Base-by-base conservation (phyloP, 2,797 vertebrate genomes). In the Catharus ustulatus region DNA sequence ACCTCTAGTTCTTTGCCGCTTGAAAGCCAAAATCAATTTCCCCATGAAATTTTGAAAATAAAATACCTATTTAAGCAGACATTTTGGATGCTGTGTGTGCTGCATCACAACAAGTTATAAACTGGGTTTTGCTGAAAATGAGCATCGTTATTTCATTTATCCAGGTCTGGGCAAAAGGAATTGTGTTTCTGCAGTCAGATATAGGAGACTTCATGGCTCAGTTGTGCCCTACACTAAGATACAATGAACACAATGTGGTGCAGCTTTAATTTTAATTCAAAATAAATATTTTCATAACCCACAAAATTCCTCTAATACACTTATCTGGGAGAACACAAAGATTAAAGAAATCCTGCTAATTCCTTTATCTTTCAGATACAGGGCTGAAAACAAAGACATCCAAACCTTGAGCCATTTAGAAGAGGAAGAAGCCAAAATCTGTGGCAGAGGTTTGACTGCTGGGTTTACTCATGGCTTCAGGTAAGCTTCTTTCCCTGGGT, bases 301-400 rank as follows among this genome's bases (percentile, higher is more conserved):
- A 88, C 80, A 95, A 89, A 92, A 94, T 95, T 91, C 82, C 87
- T 93, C 74, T 93, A 97, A 96, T 91, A 63, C 55, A 95, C 38
- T 95, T 97, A 96, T 96, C 96, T 96, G 84, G 51, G 77, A 90
- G 92, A 96, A 78, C 80, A 96, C 79, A 89, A 95, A 96, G 95
- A 95, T 96, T 96, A 96, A 92, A 94, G 89, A 91, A 95, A 83
- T 89, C 96, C 93, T 68, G 62, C 88, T 97, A 97, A 97, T 97
- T 95, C 96, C 90, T 97, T 96, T 97, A 97, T 97, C 96, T 96
- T 96, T 96, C 96, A 94, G 96, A 96, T 97, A 94, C 97, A 97
- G 95, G 24, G 42, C 55, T 95, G 91, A 85, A 97, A 97, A 96
- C 89, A 96, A 96, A 97, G 91, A 64, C 92, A 91, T 85, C 68